Conservation (phyloP, 2,888 invertebrate genomes). For the Drosophila niveifrons region DNA sequence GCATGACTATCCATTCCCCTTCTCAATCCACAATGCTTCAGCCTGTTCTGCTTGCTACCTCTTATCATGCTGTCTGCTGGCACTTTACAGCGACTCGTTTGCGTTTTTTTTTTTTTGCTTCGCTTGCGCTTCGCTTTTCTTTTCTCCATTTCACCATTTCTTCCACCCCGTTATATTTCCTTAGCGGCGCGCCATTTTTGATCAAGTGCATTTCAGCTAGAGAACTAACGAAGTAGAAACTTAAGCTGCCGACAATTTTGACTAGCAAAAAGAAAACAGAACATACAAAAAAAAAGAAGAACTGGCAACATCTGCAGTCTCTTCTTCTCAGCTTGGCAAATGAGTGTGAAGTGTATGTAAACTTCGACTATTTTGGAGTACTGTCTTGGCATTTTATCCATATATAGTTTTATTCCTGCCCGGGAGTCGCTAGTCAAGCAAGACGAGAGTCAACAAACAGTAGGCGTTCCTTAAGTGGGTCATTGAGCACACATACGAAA, state of each 20-base stretch:
- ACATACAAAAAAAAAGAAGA: not conserved
- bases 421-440: not conserved
- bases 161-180: constrained; percentile 27
- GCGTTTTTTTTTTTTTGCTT: constrained; percentile 6
- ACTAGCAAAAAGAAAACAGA: constrained; percentile 10
- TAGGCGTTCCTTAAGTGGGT: constrained; percentile 58
- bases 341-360: constrained; percentile 20
- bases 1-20: constrained; percentile 27
- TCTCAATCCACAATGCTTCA: constrained; percentile 3
- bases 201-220: constrained; percentile 72
- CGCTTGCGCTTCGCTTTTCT: not conserved
- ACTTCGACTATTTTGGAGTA: constrained; percentile 1
- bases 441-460: not conserved
- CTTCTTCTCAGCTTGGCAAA: not conserved
- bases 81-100: constrained; percentile 44
- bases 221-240: constrained; percentile 75
- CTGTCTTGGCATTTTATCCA: not conserved
- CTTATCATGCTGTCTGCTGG: constrained; percentile 46
- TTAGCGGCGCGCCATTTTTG: constrained; percentile 68
- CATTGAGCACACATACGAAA: constrained; percentile 43
- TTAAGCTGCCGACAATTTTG: constrained; percentile 51
- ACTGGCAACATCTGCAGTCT: constrained; percentile 1
- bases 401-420: constrained; percentile 18
- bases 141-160: not conserved
- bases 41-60: not conserved